Evolutionary conservation across 2,797 vertebrate species (phyloP).

Genomic region (Thaleichthys pacificus): DNA sequence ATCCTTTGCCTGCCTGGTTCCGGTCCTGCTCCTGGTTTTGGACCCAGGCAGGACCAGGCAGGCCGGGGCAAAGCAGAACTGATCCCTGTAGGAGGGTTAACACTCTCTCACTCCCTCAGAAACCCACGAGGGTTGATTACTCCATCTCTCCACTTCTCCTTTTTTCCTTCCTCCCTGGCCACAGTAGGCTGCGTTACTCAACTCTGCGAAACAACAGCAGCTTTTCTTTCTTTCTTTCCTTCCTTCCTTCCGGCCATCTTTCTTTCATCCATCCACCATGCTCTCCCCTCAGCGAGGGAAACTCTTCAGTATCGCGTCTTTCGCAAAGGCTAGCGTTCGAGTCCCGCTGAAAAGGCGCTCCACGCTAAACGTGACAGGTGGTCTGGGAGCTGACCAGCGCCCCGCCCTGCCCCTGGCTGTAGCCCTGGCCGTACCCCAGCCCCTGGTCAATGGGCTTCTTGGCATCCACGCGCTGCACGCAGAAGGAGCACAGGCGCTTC

Average conservation of each 20-base stretch:
- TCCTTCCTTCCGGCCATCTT: constrained; percentile 22
- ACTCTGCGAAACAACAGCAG: constrained; percentile 15
- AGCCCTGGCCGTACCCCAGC: constrained; percentile 67
- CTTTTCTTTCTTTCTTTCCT: constrained; percentile 18
- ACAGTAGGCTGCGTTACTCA: too few relatives aligned
- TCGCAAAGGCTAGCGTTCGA: too few relatives aligned
- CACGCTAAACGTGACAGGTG: constrained; percentile 74
- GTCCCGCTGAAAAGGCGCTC: neutral
- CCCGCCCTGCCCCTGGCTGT: constrained; percentile 58
- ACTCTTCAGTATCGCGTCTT: too few relatives aligned
- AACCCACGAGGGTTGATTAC: constrained; percentile 3
- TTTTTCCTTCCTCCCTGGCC: neutral
- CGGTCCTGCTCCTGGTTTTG: constrained; percentile 31
- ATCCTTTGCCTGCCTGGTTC: constrained; percentile 7
- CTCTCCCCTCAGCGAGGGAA: constrained; percentile 1
- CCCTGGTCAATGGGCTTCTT: constrained; percentile 81
- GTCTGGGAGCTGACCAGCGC: constrained; percentile 55
- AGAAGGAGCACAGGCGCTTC: constrained; percentile 92
- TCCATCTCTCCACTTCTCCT: constrained; percentile 18
- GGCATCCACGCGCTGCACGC: constrained; percentile 77
- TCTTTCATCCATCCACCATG: constrained; percentile 1
- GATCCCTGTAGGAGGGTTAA: neutral
- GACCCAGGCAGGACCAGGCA: constrained; percentile 37
- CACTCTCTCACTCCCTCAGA: neutral
- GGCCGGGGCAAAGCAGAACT: neutral